phyloP scores from a whole-genome alignment of 2,113 vertebrate species.

The Scolopax mira region DNA sequence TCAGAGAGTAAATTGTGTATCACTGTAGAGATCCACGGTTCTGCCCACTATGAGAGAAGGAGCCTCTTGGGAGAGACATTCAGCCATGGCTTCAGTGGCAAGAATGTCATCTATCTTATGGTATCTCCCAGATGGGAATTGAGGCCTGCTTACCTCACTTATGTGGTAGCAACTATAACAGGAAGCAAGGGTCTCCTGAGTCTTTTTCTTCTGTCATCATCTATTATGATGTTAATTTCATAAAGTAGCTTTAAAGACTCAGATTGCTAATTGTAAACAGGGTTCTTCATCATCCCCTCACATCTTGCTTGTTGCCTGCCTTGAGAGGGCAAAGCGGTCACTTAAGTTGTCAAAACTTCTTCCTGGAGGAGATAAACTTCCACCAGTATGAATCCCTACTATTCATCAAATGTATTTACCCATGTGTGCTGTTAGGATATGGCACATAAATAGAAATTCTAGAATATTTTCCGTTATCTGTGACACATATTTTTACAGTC shows the following conservation, averaged over 20 bases:
- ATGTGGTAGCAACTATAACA: not conserved
- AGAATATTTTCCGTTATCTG: not conserved
- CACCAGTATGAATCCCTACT: not conserved
- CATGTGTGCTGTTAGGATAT: not conserved
- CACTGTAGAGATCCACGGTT: not conserved
- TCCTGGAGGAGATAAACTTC: not conserved
- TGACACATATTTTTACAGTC: accelerated
- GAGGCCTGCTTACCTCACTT: not conserved
- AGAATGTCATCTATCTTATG: not conserved
- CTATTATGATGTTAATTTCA: not conserved
- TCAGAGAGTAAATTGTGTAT: not conserved
- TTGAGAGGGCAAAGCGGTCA: not conserved
- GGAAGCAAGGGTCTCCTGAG: not conserved
- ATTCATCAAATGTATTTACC: not conserved
- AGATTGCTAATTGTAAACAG: not conserved
- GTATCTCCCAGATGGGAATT: not conserved
- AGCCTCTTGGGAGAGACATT: not conserved
- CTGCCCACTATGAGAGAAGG: not conserved
- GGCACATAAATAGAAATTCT: not conserved
- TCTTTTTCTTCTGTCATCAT: not conserved
- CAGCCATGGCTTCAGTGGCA: not conserved
- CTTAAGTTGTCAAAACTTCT: not conserved
- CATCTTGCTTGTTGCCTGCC: not conserved
- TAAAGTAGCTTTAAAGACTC: not conserved
- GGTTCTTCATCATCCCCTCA: not conserved